Evolutionary conservation across 2,113 vertebrate genomes (phyloP).

Genomic region (Bungarus multicinctus): DNA sequence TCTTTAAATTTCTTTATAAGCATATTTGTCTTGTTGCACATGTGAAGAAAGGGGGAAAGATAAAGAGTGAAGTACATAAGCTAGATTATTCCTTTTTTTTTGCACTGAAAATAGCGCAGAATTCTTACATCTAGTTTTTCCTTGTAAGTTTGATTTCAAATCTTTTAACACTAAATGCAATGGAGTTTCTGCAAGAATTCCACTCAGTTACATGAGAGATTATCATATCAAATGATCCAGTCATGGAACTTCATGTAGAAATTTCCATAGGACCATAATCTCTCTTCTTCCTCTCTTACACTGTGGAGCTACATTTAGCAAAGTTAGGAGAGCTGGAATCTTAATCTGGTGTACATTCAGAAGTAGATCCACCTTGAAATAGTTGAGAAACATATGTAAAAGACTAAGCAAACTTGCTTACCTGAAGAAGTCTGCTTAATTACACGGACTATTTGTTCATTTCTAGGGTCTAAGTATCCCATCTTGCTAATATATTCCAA

Average conservation of each 20-base stretch:
- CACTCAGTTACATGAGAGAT: neutral
- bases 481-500: conserved; percentile 98
- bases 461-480: conserved; percentile 95
- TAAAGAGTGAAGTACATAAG: neutral
- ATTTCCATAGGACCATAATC: neutral
- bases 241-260: neutral
- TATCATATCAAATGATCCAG: neutral
- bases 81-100: neutral
- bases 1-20: neutral
- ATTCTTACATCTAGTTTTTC: neutral
- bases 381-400: neutral
- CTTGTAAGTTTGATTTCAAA: neutral
- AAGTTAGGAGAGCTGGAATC: no score
- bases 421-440: conserved; percentile 98
- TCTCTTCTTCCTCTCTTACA: neutral
- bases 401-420: conserved; percentile 44
- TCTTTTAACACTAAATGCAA: neutral
- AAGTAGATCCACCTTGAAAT: neutral
- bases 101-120: neutral
- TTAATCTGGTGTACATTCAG: neutral
- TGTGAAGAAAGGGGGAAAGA: neutral
- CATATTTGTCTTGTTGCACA: neutral
- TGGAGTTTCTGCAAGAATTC: neutral
- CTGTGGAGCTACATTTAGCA: neutral
- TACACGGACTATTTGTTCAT: conserved; percentile 94